Conservation (phyloP, 2,797 vertebrate genomes). For the Cyprinodon diabolis region DNA sequence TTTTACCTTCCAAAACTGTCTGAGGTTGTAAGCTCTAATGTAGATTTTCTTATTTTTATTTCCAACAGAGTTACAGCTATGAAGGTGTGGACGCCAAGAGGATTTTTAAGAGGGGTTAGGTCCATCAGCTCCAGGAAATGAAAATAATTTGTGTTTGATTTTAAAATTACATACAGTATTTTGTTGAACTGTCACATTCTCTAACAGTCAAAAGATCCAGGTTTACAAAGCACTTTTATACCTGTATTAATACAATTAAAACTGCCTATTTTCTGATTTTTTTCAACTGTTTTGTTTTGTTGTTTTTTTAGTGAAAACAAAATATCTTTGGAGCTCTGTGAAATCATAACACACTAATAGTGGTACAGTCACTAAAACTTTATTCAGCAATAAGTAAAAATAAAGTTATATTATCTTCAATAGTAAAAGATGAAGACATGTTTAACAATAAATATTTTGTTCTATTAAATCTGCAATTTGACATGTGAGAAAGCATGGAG, state of each 20-base stretch:
- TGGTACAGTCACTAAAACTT: conserved; percentile 75
- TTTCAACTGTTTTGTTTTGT: not conserved
- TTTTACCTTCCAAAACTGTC: not conserved
- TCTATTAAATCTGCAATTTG: conserved; percentile 3
- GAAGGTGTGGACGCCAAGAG: conserved; percentile 92
- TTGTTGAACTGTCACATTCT: conserved; percentile 25
- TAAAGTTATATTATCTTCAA: conserved; percentile 84
- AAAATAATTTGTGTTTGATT: conserved; percentile 2
- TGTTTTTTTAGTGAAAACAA: not conserved
- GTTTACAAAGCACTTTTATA: conserved; percentile 63
- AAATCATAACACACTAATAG: conserved; percentile 37
- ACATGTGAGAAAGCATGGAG: conserved; percentile 48
- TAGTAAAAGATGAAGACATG: conserved; percentile 82
- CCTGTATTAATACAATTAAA: conserved; percentile 62
- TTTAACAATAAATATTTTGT: conserved; percentile 34
- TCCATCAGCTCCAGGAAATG: not conserved
- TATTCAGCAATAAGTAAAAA: conserved; percentile 86
- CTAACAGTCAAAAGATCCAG: conserved; percentile 24
- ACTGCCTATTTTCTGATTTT: not conserved
- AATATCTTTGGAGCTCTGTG: not conserved
- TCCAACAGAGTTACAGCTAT: conserved; percentile 86
- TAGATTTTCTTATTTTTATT: conserved; percentile 11
- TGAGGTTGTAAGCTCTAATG: not conserved
- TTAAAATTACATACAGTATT: conserved; percentile 47
- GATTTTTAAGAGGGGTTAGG: conserved; percentile 88